Conservation (phyloP, 2,113 vertebrate genomes). For the Stegastes partitus region DNA sequence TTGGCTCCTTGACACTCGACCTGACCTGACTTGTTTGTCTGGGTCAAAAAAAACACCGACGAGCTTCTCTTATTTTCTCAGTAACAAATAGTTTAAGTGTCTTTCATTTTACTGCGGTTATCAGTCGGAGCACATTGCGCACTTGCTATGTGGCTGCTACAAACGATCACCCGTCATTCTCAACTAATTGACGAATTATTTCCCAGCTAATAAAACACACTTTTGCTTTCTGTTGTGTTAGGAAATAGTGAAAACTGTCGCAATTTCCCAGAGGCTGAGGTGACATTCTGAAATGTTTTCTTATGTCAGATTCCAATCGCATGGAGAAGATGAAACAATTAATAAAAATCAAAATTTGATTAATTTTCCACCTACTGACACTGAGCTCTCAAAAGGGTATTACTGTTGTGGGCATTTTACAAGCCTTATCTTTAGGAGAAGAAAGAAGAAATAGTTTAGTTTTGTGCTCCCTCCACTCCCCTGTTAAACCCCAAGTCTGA, state of each 20-base stretch:
- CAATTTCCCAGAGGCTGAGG: not conserved
- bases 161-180: no score
- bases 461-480: not conserved
- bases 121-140: no score
- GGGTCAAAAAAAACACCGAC: not conserved
- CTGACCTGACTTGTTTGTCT: not conserved
- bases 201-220: not conserved
- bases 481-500: not conserved
- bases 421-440: constrained; percentile 38
- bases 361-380: not conserved
- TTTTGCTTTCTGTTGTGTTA: no score
- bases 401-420: constrained; percentile 2
- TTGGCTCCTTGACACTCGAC: not conserved
- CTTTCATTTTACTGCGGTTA: not conserved
- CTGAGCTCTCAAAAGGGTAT: not conserved
- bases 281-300: not conserved
- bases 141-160: no score
- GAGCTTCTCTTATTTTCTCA: not conserved
- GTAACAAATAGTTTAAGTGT: no score
- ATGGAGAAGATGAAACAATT: no score
- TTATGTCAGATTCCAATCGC: no score
- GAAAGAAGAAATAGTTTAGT: not conserved
- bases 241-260: not conserved
- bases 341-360: not conserved
- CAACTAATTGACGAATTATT: not conserved